Percentiles rank a stretch among this genome's conserved stretches.
Conservation (phyloP, 2,113 vertebrate species). For the Puffinus mauretanicus region DNA sequence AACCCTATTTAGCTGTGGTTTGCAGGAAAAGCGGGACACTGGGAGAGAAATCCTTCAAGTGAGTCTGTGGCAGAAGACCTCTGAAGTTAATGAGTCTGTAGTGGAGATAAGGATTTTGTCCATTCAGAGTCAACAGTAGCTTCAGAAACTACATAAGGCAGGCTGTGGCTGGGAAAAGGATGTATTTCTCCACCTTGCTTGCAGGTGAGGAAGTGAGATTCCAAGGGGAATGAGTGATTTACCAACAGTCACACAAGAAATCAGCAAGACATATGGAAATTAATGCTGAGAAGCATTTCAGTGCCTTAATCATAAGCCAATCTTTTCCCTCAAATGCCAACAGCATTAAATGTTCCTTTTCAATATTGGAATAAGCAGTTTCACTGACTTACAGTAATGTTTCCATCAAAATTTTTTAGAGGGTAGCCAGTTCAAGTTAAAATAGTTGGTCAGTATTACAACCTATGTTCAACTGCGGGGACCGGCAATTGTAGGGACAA, state of each 20-base stretch:
- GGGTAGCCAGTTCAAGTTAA: background rate
- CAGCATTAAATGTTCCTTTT: background rate
- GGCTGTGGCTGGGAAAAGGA: background rate
- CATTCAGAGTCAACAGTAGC: background rate
- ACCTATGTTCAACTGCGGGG: background rate
- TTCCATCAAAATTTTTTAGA: background rate
- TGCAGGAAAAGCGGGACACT: background rate
- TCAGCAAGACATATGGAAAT: conserved; percentile 50
- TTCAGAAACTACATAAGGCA: background rate
- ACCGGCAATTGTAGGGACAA: background rate
- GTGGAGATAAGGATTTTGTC: background rate
- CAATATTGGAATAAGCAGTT: background rate
- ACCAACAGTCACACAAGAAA: background rate
- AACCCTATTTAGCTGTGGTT: background rate
- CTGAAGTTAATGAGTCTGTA: background rate
- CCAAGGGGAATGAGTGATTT: conserved; percentile 23
- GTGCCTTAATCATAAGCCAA: conserved; percentile 25
- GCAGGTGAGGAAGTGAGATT: background rate
- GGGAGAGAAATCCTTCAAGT: background rate
- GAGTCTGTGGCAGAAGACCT: background rate
- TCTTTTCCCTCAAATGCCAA: conserved; percentile 43
- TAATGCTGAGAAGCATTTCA: conserved; percentile 33
- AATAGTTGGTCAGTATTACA: background rate
- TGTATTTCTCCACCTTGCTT: background rate
- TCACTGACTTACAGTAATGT: background rate